These are phyloP conservation scores for Pachydiplax longipennis DNA, from an alignment of 2,888 invertebrate genomes.

Conservation along the genomic window DNA sequence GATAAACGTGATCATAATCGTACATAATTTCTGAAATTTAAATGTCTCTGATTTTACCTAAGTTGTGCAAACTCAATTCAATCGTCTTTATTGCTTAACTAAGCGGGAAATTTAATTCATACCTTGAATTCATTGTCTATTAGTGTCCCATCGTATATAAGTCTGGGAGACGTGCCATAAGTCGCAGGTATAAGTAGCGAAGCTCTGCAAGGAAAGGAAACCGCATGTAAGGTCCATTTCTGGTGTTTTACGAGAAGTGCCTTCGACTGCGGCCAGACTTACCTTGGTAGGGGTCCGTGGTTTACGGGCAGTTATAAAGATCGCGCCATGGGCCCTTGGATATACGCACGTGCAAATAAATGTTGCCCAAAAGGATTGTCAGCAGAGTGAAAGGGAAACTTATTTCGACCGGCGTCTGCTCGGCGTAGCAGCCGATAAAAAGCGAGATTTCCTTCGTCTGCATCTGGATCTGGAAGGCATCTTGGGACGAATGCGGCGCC, in stretches of 20 bases:
- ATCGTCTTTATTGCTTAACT: too few species aligned
- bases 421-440: not conserved
- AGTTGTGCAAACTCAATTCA: too few species aligned
- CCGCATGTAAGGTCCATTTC: not conserved
- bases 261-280: not conserved
- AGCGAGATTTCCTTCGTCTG: too few species aligned
- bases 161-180: not conserved
- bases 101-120: too few species aligned
- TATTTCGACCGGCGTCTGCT: not conserved
- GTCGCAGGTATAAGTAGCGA: not conserved
- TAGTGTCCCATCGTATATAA: not conserved
- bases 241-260: not conserved
- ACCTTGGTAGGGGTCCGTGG: not conserved
- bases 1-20: too few species aligned
- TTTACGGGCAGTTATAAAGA: not conserved
- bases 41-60: too few species aligned
- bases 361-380: not conserved
- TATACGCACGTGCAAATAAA: not conserved
- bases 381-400: not conserved
- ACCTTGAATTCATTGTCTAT: too few species aligned
- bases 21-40: too few species aligned
- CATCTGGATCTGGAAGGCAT: too few species aligned
- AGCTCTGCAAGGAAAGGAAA: not conserved
- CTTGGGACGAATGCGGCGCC: too few species aligned
- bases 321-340: not conserved